Evolutionary conservation across 2,888 invertebrate species (phyloP), one percentile per base, ranked within the genome.

Genomic region (Archips xylosteana): DNA sequence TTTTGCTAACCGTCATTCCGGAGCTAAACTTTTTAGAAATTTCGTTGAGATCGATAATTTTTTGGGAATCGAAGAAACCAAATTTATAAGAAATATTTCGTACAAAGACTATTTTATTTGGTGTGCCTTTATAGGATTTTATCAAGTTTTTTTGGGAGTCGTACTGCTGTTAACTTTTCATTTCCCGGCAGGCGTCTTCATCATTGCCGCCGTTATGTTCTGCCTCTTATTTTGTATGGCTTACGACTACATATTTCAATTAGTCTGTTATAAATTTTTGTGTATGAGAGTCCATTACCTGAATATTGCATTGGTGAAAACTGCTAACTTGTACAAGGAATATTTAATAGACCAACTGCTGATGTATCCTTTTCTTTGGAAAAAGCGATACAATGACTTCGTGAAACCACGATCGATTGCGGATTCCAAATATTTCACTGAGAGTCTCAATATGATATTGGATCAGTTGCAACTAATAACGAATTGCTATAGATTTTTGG

Each of bases 281-380:
- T 80, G 82, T 2, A 72, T 86, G 47, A 83, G 92, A 76, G 78
- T 82, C 15, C 82, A 85, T 34, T 92, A 87, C 59, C 69, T 92
- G 4, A 92, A 92, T 69, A 80, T 89, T 0, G 86, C 90, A 23
- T 76, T 92, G 62, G 83, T 89, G 71, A 91, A 89, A 77, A 71
- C 79, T 1, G 83, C 85, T 2, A 79, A 86, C 0, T 79, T 90
- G 51, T 84, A 89, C 13, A 70, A 81, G 3, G 78, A 84, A 2
- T 86, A 87, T 67, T 78, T 92, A 59, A 87, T 88, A 0, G 82
- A 83, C 23, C 81, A 85, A 72, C 79, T 84, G 10, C 47, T 87
- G 5, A 86, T 89, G 49, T 80, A 87, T 76, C 76, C 75, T 5
- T 32, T 89, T 4, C 79, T 87, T 70, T 92, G 92, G 92, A 85